These are phyloP conservation scores for Scaeva pyrastri DNA, from an alignment of 2,888 invertebrate species.

Conservation along the genomic window DNA sequence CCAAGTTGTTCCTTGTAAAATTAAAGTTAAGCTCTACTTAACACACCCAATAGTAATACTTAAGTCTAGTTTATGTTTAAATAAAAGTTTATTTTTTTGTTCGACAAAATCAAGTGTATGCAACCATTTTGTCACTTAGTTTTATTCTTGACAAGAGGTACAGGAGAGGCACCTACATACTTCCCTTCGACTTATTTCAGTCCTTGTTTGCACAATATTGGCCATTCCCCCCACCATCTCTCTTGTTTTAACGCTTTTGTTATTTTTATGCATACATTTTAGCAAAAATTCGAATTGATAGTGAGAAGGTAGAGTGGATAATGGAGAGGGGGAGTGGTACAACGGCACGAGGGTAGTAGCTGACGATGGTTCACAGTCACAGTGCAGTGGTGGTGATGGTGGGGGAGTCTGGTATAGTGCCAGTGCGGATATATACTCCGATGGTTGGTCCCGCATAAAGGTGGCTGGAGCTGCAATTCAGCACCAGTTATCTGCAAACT, in stretches of 20 bases:
- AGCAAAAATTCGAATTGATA: slow-evolving; percentile 65
- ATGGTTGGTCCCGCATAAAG: background rate
- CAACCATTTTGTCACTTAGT: background rate
- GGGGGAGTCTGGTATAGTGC: background rate
- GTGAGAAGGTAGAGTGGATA: slow-evolving; percentile 3
- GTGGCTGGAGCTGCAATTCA: slow-evolving; percentile 44
- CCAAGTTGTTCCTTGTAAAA: too few relatives aligned
- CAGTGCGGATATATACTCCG: background rate
- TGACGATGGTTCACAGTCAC: background rate
- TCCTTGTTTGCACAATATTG: slow-evolving; percentile 15
- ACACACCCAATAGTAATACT: too few relatives aligned
- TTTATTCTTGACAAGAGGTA: background rate
- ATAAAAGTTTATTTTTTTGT: too few relatives aligned
- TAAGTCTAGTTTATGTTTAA: too few relatives aligned
- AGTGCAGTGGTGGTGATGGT: background rate
- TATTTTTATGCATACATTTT: slow-evolving; percentile 63
- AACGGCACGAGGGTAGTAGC: background rate
- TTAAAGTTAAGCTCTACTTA: too few relatives aligned
- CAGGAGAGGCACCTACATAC: background rate
- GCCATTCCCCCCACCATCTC: background rate
- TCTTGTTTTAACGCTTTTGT: slow-evolving; percentile 53
- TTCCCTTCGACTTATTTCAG: slow-evolving; percentile 17
- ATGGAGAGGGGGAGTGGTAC: background rate
- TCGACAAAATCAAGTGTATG: background rate
- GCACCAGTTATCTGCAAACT: slow-evolving; percentile 61